phyloP scores from a whole-genome alignment of 1,140 invertebrate genomes.

The Pogonomyrmex barbatus region DNA sequence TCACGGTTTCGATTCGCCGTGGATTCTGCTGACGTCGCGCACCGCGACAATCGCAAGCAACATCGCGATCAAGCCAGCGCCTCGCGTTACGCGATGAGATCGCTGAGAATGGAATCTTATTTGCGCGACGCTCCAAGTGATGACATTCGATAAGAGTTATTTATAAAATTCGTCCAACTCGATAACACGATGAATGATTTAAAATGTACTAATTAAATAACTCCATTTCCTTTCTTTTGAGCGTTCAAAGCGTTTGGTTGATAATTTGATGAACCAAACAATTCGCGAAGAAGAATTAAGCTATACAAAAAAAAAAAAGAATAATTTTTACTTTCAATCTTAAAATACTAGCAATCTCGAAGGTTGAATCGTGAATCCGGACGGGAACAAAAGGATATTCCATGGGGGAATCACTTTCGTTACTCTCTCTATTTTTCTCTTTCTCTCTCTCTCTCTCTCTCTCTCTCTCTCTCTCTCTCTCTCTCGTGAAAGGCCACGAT shows the following conservation, averaged over 20 bases:
- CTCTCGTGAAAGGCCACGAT: constrained; percentile 67
- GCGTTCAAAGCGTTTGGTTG: constrained; percentile 21
- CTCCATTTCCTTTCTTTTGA: constrained; percentile 8
- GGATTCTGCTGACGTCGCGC: background rate
- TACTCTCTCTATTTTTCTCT: background rate
- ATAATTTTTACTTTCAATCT: constrained; percentile 22
- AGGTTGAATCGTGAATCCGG: constrained; percentile 25
- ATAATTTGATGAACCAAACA: constrained; percentile 41
- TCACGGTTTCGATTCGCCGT: constrained; percentile 8
- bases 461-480: background rate
- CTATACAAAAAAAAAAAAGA: background rate
- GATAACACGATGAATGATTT: constrained; percentile 37
- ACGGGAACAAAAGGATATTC: constrained; percentile 2
- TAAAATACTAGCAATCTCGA: constrained; percentile 35
- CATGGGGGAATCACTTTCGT: background rate
- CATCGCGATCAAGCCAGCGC: constrained; percentile 23
- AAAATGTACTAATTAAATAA: background rate
- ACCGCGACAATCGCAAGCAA: background rate
- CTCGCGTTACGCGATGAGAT: constrained; percentile 26
- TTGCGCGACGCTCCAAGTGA: constrained; percentile 1
- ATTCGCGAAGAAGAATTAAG: constrained; percentile 16
- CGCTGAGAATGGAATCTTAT: constrained; percentile 37
- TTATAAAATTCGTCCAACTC: background rate
- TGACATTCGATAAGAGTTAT: constrained; percentile 18
- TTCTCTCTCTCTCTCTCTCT: constrained; percentile 32